Base-by-base conservation (phyloP, 2,797 vertebrate genomes). In the Propithecus perrieri region DNA sequence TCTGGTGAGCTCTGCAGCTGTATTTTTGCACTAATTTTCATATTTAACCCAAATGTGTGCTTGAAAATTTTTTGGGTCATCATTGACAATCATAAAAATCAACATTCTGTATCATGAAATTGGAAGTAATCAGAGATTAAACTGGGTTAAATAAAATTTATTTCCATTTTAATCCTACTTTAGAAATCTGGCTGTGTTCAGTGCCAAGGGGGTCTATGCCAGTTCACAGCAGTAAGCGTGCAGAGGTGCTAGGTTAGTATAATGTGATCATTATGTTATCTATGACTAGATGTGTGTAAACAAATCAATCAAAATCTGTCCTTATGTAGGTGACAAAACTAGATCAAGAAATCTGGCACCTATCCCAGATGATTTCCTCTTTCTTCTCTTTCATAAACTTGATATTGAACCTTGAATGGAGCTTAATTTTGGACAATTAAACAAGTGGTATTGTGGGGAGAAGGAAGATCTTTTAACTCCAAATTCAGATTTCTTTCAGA, bases 101-200 rank as follows among this genome's bases (percentile, higher is more conserved):
- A 85, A 59, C 33, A 91, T 93, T 92, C 33, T 86, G 28, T 84
- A 93, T 88, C 50, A 75, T 63, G 57, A 96, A 91, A 91, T 94
- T 81, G 79, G 28, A 43, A 72, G 81, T 85, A 97, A 91, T 79
- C 71, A 43, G 75, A 94, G 65, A 83, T 95, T 90, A 89, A 95
- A 78, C n/a, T 59, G 71, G 57, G 50, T 87, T 35, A 74, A 53
- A 78, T 85, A 80, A 90, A 93, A 55, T 20, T 10, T 75, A 13
- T 84, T 96, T 94, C 57, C 75, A 48, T 88, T 89, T 93, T 80
- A 87, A 92, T 50, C 14, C 41, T 92, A 30, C 63, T 79, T 88
- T 95, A 94, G 90, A 71, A 93, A 63, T 35, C 35, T 50, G 75
- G 30, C 38, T 96, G 26, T 65, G 72, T 89, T 90, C 84, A 96